A percentile compares a stretch with the other conserved stretches of the same genome.
Conservation (phyloP, 2,888 invertebrate genomes). For the Xylota segnis region DNA sequence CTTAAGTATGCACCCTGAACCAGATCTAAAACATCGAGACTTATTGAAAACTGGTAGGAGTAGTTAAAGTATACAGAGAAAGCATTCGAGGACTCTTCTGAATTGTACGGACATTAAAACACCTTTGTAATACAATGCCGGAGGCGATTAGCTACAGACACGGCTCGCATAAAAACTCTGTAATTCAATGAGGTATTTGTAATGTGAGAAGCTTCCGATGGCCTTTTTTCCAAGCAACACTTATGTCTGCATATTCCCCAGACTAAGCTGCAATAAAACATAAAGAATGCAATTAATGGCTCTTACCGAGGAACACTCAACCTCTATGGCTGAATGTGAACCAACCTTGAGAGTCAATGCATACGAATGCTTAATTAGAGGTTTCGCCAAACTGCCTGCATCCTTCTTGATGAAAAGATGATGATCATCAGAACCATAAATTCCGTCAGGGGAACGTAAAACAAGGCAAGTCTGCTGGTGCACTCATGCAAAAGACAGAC, state of each 20-base stretch:
- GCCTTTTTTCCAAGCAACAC: too few species aligned
- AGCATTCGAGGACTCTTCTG: too few species aligned
- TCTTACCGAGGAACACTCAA: conserved; percentile 25
- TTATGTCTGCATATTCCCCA: background rate
- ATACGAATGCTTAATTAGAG: conserved; percentile 37
- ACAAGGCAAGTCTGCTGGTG: background rate
- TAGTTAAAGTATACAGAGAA: too few species aligned
- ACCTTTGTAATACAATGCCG: too few species aligned
- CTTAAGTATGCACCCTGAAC: too few species aligned
- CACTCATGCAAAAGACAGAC: conserved; percentile 12
- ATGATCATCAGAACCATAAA: conserved; percentile 41
- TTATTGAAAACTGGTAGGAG: too few species aligned
- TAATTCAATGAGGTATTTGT: too few species aligned
- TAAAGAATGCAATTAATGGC: conserved; percentile 40
- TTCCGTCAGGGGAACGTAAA: conserved; percentile 19
- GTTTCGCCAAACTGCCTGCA: conserved; percentile 41
- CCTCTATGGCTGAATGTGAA: conserved; percentile 3
- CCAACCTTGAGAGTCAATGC: conserved; percentile 55
- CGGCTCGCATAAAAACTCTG: too few species aligned
- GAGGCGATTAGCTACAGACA: too few species aligned
- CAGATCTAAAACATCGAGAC: too few species aligned
- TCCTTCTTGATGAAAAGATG: conserved; percentile 46
- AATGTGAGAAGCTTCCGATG: too few species aligned
- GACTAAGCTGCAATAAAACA: conserved; percentile 5
- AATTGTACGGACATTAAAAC: too few species aligned